Conservation (phyloP, 2,888 invertebrate genomes). For the Drosophila phalerata region DNA sequence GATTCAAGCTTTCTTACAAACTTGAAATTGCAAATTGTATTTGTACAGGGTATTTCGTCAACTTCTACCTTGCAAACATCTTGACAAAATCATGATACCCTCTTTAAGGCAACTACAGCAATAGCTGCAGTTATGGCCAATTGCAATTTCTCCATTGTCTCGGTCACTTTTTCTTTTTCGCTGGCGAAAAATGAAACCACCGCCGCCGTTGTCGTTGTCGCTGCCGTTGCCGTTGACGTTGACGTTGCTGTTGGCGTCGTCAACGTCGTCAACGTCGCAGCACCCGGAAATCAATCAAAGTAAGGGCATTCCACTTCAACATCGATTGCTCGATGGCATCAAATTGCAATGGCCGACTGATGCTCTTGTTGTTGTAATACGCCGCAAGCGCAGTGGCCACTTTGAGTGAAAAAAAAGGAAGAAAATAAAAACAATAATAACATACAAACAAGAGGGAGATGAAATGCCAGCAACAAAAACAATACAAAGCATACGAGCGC, state of each 20-base stretch:
- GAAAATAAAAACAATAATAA: constrained; percentile 17
- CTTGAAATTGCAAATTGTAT: neutral
- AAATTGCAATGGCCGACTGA: constrained; percentile 62
- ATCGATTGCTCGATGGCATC: constrained; percentile 58
- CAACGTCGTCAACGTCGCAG: constrained; percentile 52
- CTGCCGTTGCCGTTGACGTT: neutral
- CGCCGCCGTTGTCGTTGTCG: constrained; percentile 15
- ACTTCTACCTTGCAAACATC: constrained; percentile 15
- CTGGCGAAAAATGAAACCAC: constrained; percentile 55
- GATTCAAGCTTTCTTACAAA: neutral
- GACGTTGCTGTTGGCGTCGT: constrained; percentile 36
- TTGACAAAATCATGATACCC: constrained; percentile 32
- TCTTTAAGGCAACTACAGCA: constrained; percentile 6
- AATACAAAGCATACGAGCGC: constrained; percentile 32
- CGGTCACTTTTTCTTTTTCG: constrained; percentile 63
- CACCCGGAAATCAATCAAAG: constrained; percentile 83
- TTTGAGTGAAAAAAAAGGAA: constrained; percentile 25
- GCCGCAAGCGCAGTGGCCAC: constrained; percentile 44
- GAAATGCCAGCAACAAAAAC: constrained; percentile 44
- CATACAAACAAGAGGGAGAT: constrained; percentile 26
- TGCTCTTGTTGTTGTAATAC: constrained; percentile 37
- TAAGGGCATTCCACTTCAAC: constrained; percentile 78
- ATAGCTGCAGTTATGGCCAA: constrained; percentile 35
- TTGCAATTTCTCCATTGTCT: constrained; percentile 65
- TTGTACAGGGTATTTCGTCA: neutral